A percentile compares a stretch with the other conserved stretches of the same genome.
These are phyloP conservation scores for Polia nebulosa DNA, from an alignment of 2,888 invertebrate species.

Conservation along the genomic window DNA sequence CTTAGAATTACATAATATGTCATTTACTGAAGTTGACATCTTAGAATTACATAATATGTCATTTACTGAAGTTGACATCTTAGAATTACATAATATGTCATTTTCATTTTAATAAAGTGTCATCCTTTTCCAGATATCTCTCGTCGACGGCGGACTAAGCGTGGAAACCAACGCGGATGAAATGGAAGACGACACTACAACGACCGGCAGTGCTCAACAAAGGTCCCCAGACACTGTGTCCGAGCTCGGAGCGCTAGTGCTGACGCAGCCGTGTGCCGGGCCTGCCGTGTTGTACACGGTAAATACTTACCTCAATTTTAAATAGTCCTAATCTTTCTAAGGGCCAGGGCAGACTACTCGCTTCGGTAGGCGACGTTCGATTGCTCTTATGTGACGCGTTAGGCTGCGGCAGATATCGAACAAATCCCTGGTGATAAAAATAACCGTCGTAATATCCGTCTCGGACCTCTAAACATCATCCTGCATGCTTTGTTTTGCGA, in stretches of 20 bases:
- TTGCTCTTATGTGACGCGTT: too few relatives aligned
- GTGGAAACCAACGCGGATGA: constrained; percentile 91
- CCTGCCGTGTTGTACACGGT: constrained; percentile 82
- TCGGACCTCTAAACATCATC: too few relatives aligned
- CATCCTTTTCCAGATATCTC: constrained; percentile 88
- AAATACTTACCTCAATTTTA: background rate
- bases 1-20: too few relatives aligned
- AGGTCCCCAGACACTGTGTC: constrained; percentile 93
- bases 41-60: too few relatives aligned
- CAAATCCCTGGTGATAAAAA: too few relatives aligned
- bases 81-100: too few relatives aligned
- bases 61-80: too few relatives aligned
- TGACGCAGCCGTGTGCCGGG: constrained; percentile 89
- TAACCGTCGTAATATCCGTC: too few relatives aligned
- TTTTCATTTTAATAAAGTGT: too few relatives aligned
- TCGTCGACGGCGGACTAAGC: constrained; percentile 93
- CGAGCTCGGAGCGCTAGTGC: constrained; percentile 94
- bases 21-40: too few relatives aligned
- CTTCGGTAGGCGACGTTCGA: background rate
- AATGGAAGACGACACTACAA: constrained; percentile 91
- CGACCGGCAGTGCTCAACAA: constrained; percentile 74
- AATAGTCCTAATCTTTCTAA: background rate
- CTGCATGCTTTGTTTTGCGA: too few relatives aligned
- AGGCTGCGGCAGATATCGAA: too few relatives aligned
- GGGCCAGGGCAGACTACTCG: background rate